phyloP scores from a whole-genome alignment of 2,888 invertebrate species.

The Chymomyza procnemis region DNA sequence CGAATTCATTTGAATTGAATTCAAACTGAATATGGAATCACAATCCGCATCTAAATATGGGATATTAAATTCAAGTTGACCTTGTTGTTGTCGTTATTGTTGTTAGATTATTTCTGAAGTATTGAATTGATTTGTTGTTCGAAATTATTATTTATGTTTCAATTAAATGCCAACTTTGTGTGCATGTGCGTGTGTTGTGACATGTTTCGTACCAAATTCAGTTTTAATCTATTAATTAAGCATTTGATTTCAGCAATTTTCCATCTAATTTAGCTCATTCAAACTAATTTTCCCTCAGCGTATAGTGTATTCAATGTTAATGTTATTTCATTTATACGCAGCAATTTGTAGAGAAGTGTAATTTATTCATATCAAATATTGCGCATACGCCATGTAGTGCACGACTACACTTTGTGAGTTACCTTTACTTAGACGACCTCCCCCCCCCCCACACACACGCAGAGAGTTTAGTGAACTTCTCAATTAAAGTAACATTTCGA shows the following conservation, averaged over 20 bases:
- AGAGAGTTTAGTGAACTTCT: too few species aligned
- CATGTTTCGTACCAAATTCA: slow-evolving; percentile 27
- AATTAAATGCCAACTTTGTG: slow-evolving; percentile 44
- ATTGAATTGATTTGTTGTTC: slow-evolving; percentile 38
- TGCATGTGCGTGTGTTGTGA: not conserved
- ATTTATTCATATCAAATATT: slow-evolving; percentile 51
- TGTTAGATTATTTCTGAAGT: slow-evolving; percentile 12
- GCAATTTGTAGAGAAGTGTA: slow-evolving; percentile 34
- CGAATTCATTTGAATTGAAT: slow-evolving; percentile 40
- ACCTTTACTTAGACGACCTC: too few species aligned
- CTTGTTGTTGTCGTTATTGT: not conserved
- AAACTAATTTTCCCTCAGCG: not conserved
- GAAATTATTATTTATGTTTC: slow-evolving; percentile 62
- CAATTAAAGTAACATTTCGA: too few species aligned
- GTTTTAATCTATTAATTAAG: slow-evolving; percentile 71
- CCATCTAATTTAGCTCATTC: not conserved
- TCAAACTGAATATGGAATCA: slow-evolving; percentile 19
- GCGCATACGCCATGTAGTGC: not conserved
- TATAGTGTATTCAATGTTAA: not conserved
- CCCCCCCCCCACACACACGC: too few species aligned
- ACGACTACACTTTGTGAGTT: too few species aligned
- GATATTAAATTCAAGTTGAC: not conserved
- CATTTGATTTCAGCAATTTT: slow-evolving; percentile 40
- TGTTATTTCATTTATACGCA: not conserved
- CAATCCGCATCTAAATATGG: not conserved